Conservation (phyloP, 2,888 invertebrate genomes). For the Nesidiocoris tenuis region DNA sequence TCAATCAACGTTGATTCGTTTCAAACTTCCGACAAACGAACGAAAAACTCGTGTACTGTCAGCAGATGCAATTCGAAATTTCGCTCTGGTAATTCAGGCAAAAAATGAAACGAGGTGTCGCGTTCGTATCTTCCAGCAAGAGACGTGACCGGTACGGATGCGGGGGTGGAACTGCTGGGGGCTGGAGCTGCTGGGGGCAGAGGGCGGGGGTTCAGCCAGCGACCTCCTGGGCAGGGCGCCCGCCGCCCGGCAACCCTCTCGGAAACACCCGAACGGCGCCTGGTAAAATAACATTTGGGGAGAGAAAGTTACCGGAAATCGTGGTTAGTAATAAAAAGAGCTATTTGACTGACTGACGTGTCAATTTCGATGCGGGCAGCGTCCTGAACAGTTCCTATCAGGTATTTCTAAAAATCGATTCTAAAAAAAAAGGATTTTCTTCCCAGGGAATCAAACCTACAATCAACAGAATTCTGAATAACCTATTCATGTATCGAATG, state of each 20-base stretch:
- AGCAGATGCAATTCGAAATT: neutral
- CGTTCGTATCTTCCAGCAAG: neutral
- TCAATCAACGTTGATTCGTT: neutral
- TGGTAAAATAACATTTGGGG: neutral
- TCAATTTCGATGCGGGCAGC: too few species aligned
- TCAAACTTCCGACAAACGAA: neutral
- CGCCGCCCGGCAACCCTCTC: constrained; percentile 17
- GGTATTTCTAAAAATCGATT: too few species aligned
- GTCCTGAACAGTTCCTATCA: too few species aligned
- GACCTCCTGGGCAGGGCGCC: constrained; percentile 6
- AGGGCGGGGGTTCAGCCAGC: neutral
- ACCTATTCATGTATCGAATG: too few species aligned
- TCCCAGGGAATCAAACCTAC: too few species aligned
- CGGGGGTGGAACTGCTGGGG: constrained; percentile 33
- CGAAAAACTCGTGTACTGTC: neutral
- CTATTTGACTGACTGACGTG: too few species aligned
- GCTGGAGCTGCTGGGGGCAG: constrained; percentile 21
- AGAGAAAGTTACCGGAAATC: too few species aligned
- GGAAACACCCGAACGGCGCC: constrained; percentile 30
- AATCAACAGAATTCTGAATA: too few species aligned
- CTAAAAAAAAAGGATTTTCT: too few species aligned
- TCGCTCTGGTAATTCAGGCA: neutral
- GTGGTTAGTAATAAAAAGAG: too few species aligned
- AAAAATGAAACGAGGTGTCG: neutral
- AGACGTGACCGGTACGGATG: constrained; percentile 13